phyloP scores from a whole-genome alignment of 1,140 invertebrate species.

The Hydropsyche tenuis region DNA sequence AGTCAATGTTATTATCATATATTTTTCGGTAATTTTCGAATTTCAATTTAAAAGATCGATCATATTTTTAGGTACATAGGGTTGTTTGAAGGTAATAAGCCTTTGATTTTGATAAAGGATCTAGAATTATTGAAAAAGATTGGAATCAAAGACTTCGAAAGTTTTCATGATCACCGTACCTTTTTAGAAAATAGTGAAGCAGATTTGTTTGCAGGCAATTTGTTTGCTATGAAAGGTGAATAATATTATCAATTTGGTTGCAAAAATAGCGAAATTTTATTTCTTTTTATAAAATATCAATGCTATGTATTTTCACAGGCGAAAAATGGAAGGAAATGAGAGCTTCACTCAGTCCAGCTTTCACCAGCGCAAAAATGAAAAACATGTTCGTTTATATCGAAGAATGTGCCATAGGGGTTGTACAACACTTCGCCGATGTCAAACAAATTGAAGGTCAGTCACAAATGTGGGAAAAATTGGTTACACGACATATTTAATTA shows the following conservation, averaged over 20 bases:
- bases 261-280: not conserved
- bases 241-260: not conserved
- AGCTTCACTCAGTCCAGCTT: slow-evolving; percentile 12
- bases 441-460: not conserved
- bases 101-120: slow-evolving; percentile 57
- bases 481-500: no score
- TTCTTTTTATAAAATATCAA: not conserved
- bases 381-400: slow-evolving; percentile 27
- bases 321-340: slow-evolving; percentile 26
- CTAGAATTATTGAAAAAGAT: slow-evolving; percentile 61
- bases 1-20: no score
- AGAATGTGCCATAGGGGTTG: slow-evolving; percentile 8
- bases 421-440: not conserved
- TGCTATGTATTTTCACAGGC: not conserved
- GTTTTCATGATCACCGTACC: slow-evolving; percentile 58
- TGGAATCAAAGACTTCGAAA: slow-evolving; percentile 62
- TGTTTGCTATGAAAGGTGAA: slow-evolving; percentile 57
- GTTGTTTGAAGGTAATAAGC: slow-evolving; percentile 57
- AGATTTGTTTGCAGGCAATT: slow-evolving; percentile 57
- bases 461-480: no score
- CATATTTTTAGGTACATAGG: slow-evolving; percentile 55
- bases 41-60: no score
- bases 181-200: slow-evolving; percentile 55
- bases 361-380: slow-evolving; percentile 5
- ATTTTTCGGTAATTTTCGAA: no score